Evolutionary conservation across 64 coral and sea anemone species (phyloP).

Genomic region (Montipora sp.): DNA sequence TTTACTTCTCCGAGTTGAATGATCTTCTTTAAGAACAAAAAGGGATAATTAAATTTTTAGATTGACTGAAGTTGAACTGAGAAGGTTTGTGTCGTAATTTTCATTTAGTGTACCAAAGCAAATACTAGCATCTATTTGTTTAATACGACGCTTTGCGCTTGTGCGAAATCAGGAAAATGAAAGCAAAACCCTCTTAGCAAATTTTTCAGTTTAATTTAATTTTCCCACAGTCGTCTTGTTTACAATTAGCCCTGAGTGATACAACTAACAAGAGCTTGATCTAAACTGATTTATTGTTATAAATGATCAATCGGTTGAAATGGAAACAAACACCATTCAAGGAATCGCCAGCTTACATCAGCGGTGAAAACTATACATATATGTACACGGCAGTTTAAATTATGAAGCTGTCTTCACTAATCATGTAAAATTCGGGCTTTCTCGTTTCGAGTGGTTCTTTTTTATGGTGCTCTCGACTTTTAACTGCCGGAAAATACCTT

Average conservation of each 20-base stretch:
- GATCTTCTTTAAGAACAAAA: slow-evolving; percentile 14
- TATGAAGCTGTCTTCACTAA: too few species aligned
- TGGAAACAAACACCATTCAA: not conserved
- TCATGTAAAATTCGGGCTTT: too few species aligned
- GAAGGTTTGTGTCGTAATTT: slow-evolving; percentile 26
- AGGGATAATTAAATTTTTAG: slow-evolving; percentile 50
- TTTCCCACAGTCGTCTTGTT: not conserved
- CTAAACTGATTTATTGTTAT: slow-evolving; percentile 16
- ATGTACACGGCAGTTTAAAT: too few species aligned
- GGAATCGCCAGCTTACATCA: not conserved
- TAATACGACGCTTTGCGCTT: slow-evolving; percentile 13
- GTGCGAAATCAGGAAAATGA: not conserved
- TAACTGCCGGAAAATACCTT: too few species aligned
- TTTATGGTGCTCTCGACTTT: too few species aligned
- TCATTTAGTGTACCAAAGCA: slow-evolving; percentile 41
- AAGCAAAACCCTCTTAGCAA: slow-evolving; percentile 21
- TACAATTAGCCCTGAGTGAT: slow-evolving; percentile 14
- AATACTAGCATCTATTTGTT: slow-evolving; percentile 33
- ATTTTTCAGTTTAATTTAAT: not conserved
- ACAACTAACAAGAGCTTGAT: not conserved
- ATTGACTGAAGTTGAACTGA: slow-evolving; percentile 5
- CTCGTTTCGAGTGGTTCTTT: too few species aligned
- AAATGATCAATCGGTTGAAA: not conserved
- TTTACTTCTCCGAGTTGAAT: not conserved
- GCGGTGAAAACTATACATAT: too few species aligned